A percentile compares a stretch with the other conserved stretches of the same genome.
phyloP scores from a whole-genome alignment of 2,888 invertebrate species.

The Cartodere bifasciata region DNA sequence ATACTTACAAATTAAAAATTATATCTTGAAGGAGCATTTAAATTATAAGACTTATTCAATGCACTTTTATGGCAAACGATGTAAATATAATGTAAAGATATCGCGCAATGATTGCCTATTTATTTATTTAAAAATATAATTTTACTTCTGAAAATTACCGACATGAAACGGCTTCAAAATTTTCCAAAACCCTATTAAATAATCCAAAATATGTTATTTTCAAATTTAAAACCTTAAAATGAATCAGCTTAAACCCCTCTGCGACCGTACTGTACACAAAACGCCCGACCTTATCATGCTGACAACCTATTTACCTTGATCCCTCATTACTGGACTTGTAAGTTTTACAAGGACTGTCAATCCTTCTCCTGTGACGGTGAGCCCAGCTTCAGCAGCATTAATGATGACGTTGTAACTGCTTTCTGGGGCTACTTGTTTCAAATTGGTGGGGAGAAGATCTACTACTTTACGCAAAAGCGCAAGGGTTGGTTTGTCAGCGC shows the following conservation, averaged over 20 bases:
- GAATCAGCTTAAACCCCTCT: slow-evolving; percentile 33
- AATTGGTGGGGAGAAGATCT: slow-evolving; percentile 67
- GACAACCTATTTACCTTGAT: slow-evolving; percentile 45
- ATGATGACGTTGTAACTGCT: slow-evolving; percentile 74
- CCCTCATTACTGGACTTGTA: slow-evolving; percentile 87
- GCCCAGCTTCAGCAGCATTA: slow-evolving; percentile 72
- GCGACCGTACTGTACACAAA: slow-evolving; percentile 29
- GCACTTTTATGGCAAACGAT: no score
- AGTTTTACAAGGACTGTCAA: slow-evolving; percentile 78
- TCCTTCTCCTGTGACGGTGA: slow-evolving; percentile 66
- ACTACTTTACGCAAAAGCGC: slow-evolving; percentile 79
- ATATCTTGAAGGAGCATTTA: no score
- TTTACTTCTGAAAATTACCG: no score
- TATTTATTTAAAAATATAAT: no score
- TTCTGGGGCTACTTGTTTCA: slow-evolving; percentile 57
- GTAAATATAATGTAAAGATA: no score
- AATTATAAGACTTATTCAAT: no score
- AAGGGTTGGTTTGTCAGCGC: slow-evolving; percentile 86
- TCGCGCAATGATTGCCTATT: no score
- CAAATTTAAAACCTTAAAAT: no score
- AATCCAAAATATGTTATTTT: no score
- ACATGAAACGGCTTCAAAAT: no score
- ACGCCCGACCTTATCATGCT: slow-evolving; percentile 12
- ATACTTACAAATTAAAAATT: no score
- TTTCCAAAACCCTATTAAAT: no score